Base-by-base conservation (phyloP, 2,797 vertebrate genomes). In the Astyanax mexicanus region DNA sequence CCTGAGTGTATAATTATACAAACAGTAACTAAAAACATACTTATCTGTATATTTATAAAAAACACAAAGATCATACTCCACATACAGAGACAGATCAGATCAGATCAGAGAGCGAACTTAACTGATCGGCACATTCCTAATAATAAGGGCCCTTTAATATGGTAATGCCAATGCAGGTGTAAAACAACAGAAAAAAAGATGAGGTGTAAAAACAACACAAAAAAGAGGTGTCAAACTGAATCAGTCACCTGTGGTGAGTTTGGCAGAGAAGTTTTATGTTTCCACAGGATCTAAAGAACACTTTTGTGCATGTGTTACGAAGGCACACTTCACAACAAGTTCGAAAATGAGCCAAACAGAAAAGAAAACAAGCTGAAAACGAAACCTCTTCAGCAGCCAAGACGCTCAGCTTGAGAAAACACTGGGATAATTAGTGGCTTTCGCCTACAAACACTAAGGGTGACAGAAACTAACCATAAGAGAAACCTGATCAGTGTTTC, bases 401-500 rank as follows among this genome's bases (percentile, higher is more conserved):
- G 42, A 5, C 27, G 13, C 40, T 29, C 7, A 42, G 60, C n/a
- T 4, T 13, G 60, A 62, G 7, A 27, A 65, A 54, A 37, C 15
- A 62, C 6, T 4, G 1, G 23, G 15, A 72, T 45, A 66, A 58
- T 57, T 37, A 47, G 27, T 19, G 13, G 0, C 38, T 47, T 19
- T 58, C 10, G 23, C 29, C 42, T 58, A 37, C 29, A 49, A 38
- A 40, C 12, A 37, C 51, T 19, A 52, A 13, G 6, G n/a, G 23
- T 74, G 40, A n/a, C 37, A 38, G 40, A 49, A 49, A 58, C 13
- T n/a, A 25, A 58, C 17, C 51, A 58, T 29, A 25, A 47, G n/a
- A 19, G n/a, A 44, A 32, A 15, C 4, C 4, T 66, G 47, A 45
- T 42, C 19, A n/a, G 29, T 23, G 21, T 38, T 12, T 57, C 45